Conservation (phyloP, 2,888 invertebrate species). For the Osmoderma eremita region DNA sequence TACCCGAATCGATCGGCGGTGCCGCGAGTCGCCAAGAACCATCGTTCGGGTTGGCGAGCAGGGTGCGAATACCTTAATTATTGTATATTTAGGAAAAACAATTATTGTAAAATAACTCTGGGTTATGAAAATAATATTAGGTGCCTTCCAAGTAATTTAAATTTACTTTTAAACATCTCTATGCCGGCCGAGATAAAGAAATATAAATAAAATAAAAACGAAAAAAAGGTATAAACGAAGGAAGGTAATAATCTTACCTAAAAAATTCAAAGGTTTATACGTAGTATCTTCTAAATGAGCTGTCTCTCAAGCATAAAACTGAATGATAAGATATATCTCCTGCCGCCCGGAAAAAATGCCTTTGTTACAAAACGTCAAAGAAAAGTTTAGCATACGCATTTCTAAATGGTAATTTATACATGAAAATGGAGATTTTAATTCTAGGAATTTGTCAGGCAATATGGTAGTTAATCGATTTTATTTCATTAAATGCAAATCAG, state of each 20-base stretch:
- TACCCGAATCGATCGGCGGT: no score
- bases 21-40: no score
- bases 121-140: no score
- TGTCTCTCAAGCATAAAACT: slow-evolving; percentile 1
- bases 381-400: slow-evolving; percentile 16
- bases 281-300: background rate
- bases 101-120: no score
- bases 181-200: no score
- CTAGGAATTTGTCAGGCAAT: slow-evolving; percentile 31
- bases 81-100: no score
- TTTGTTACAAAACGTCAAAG: slow-evolving; percentile 18
- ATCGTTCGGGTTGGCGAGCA: no score
- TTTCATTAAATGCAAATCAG: slow-evolving; percentile 37
- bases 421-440: slow-evolving; percentile 37
- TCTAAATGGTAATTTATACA: slow-evolving; percentile 31
- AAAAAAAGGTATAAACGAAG: background rate
- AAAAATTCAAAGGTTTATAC: background rate
- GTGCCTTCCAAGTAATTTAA: no score
- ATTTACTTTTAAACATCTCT: no score
- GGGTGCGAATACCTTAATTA: no score
- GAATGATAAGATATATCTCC: background rate
- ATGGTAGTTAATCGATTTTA: slow-evolving; percentile 30
- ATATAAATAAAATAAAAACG: background rate
- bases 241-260: background rate
- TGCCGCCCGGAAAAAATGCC: slow-evolving; percentile 4